phyloP scores from a whole-genome alignment of 2,113 vertebrate genomes.

The Taxidea taxus region DNA sequence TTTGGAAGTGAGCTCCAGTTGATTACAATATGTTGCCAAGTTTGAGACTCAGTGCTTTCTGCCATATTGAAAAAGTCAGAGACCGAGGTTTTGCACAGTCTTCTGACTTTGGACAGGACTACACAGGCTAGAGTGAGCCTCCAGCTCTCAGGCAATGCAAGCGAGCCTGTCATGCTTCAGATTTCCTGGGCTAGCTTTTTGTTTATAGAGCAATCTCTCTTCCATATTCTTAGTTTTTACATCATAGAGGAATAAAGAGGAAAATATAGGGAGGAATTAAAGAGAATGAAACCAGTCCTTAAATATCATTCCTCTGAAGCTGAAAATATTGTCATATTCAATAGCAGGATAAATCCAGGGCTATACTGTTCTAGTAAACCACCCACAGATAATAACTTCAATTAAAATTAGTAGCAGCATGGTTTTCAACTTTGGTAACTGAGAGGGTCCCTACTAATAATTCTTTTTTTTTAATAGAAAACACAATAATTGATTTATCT shows the following conservation, averaged over 20 bases:
- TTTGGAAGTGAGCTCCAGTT: not conserved
- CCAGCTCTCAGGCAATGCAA: not conserved
- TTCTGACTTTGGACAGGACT: not conserved
- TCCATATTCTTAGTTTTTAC: not conserved
- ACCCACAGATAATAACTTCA: not conserved
- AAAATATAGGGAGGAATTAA: not conserved
- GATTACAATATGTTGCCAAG: not conserved
- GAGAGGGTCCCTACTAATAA: not conserved
- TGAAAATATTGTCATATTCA: not conserved
- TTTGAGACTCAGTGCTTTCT: not conserved
- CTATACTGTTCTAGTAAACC: not conserved
- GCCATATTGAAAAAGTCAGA: not conserved
- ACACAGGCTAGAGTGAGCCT: not conserved
- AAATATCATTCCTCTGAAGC: not conserved
- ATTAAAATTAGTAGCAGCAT: not conserved
- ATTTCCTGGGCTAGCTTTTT: not conserved
- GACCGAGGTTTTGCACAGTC: not conserved
- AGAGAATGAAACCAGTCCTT: not conserved
- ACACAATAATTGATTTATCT: not conserved
- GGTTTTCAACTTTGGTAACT: not conserved
- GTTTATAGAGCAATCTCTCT: not conserved
- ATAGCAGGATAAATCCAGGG: not conserved
- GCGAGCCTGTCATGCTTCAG: no score
- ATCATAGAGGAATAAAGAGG: not conserved
- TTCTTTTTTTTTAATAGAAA: not conserved